Base-by-base conservation (phyloP, 2,888 invertebrate genomes). In the Stenodema calcarata region DNA sequence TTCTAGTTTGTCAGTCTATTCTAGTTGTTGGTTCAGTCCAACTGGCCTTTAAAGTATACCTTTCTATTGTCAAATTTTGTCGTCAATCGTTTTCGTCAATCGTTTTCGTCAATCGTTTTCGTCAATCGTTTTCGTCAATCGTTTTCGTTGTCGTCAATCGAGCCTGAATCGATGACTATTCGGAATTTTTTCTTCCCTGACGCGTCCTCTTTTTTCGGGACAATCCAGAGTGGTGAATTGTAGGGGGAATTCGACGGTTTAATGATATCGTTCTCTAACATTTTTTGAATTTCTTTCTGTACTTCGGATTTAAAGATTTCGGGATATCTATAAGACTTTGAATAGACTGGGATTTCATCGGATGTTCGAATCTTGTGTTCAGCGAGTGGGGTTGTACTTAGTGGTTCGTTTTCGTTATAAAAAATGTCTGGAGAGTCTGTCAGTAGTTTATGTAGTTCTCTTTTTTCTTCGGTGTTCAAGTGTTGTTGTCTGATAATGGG, bases 121-220 rank as follows among this genome's bases (percentile, higher is more conserved):
- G n/a, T n/a, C n/a, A n/a, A n/a, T n/a, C n/a, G n/a, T n/a, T n/a
- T n/a, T n/a, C n/a, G n/a, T n/a, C n/a, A n/a, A n/a, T n/a, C n/a
- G n/a, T n/a, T n/a, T n/a, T n/a, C n/a, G n/a, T n/a, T n/a, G n/a
- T n/a, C n/a, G n/a, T n/a, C n/a, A n/a, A n/a, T n/a, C n/a, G n/a
- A n/a, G n/a, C n/a, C n/a, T n/a, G n/a, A 87, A 75, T 82, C 82
- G 28, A 87, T 73, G 3, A 87, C 82, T 9, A 87, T 16, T 4
- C 75, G 6, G 62, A 86, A 79, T 44, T 79, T 79, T 47, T 6
- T 3, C 42, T 79, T 79, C 23, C 79, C 79, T 0, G 44, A 44
- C 11, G 79, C 47, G 44, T 79, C 79, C 1, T n/a, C n/a, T n/a
- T n/a, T n/a, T n/a, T n/a, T n/a, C n/a, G n/a, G n/a, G n/a, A n/a